A percentile compares a stretch with the other conserved stretches of the same genome.
These are phyloP conservation scores for Odontomyia ornata DNA, from an alignment of 2,888 invertebrate genomes.

Conservation along the genomic window DNA sequence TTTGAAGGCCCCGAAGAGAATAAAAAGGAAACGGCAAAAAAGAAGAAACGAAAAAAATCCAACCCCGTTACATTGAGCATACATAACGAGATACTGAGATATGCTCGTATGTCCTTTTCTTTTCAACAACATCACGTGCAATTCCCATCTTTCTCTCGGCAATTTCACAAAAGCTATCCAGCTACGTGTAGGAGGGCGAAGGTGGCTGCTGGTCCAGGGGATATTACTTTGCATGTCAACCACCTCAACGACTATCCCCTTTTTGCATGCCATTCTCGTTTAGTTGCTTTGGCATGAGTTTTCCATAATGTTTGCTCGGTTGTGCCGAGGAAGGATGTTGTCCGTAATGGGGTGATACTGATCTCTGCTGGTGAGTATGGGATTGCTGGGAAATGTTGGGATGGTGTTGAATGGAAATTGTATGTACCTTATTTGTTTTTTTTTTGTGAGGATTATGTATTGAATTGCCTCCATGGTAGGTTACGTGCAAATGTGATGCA, in stretches of 20 bases:
- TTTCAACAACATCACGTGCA: conserved; percentile 9
- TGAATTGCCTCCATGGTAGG: neutral
- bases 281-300: conserved; percentile 43
- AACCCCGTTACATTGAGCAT: conserved; percentile 50
- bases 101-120: conserved; percentile 18
- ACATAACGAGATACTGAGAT: conserved; percentile 47
- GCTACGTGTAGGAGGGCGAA: neutral
- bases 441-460: neutral
- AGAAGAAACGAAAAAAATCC: conserved; percentile 46
- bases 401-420: neutral
- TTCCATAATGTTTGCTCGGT: conserved; percentile 47
- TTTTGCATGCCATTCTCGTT: conserved; percentile 21
- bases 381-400: neutral
- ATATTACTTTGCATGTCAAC: conserved; percentile 50
- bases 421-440: neutral
- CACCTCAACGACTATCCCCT: conserved; percentile 41
- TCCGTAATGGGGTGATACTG: conserved; percentile 23
- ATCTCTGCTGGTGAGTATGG: conserved; percentile 3
- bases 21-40: conserved; percentile 32
- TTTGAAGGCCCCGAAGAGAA: conserved; percentile 32
- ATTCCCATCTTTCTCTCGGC: neutral
- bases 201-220: conserved; percentile 24
- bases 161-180: conserved; percentile 1
- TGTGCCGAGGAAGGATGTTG: conserved; percentile 27
- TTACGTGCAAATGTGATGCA: no score